These are phyloP conservation scores for Anabacerthia variegaticeps DNA, from an alignment of 2,797 vertebrate species.

Conservation along the genomic window DNA sequence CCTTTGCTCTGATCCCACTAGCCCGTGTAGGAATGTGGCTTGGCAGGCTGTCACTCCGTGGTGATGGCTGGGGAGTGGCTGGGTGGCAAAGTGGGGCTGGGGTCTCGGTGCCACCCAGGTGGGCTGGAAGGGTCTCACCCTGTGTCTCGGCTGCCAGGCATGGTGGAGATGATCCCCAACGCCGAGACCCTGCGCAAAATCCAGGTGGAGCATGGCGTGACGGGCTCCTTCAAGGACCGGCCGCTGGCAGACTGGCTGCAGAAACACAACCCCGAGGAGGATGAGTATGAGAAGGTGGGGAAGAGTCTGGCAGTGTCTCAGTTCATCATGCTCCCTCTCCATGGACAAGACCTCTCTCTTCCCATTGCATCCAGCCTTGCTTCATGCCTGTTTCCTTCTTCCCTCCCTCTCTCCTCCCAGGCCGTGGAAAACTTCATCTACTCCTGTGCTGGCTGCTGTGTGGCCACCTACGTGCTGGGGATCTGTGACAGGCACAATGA, in stretches of 20 bases:
- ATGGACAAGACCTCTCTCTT: fast-evolving
- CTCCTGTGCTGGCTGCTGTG: conserved; percentile 95
- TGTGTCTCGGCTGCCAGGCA: conserved; percentile 75
- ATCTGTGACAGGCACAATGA: conserved; percentile 98
- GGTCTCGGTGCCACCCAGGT: fast-evolving
- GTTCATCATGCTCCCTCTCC: fast-evolving
- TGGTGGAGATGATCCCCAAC: conserved; percentile 98
- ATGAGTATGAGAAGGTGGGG: conserved; percentile 93
- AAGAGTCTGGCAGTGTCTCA: neutral
- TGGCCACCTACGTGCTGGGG: conserved; percentile 95
- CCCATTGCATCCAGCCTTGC: fast-evolving
- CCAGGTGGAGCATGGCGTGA: conserved; percentile 95
- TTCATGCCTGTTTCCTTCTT: fast-evolving
- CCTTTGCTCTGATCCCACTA: neutral
- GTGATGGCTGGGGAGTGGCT: fast-evolving
- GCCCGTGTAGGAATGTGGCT: fast-evolving
- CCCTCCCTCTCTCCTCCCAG: conserved; percentile 66
- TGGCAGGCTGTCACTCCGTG: neutral
- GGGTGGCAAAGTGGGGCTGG: neutral
- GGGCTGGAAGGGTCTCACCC: neutral
- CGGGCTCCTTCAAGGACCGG: conserved; percentile 94
- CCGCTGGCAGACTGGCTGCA: conserved; percentile 94
- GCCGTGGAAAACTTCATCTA: conserved; percentile 99
- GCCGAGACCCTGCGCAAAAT: conserved; percentile 95
- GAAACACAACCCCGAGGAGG: conserved; percentile 93